A percentile compares a stretch with the other conserved stretches of the same genome.
These are phyloP conservation scores for Cancer borealis DNA, from an alignment of 2,888 invertebrate genomes.

Conservation along the genomic window DNA sequence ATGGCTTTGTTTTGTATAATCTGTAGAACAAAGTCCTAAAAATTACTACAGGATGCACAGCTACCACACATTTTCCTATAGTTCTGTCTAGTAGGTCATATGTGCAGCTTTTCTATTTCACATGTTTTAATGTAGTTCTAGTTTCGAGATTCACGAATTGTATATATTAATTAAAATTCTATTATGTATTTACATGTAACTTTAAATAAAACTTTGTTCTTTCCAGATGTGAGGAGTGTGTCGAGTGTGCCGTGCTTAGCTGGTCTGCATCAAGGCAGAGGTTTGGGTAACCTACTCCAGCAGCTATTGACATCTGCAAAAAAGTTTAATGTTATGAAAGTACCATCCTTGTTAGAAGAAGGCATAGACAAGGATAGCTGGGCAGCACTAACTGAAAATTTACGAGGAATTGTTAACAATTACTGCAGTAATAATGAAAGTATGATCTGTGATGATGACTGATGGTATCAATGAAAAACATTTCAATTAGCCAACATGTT, in stretches of 20 bases:
- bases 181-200: background rate
- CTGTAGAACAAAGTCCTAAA: too few species aligned
- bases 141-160: too few species aligned
- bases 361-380: slow-evolving; percentile 63
- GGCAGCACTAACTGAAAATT: slow-evolving; percentile 25
- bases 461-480: background rate
- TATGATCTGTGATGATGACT: slow-evolving; percentile 55
- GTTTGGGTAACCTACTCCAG: slow-evolving; percentile 43
- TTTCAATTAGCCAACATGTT: background rate
- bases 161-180: too few species aligned
- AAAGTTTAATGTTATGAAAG: slow-evolving; percentile 53
- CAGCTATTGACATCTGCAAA: slow-evolving; percentile 50
- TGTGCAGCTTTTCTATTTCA: too few species aligned
- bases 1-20: too few species aligned
- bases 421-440: slow-evolving; percentile 37
- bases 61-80: too few species aligned
- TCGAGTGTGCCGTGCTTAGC: slow-evolving; percentile 50
- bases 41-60: too few species aligned
- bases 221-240: slow-evolving; percentile 23
- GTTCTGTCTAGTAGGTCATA: too few species aligned
- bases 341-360: slow-evolving; percentile 54
- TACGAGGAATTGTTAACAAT: slow-evolving; percentile 45
- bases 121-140: too few species aligned
- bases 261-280: slow-evolving; percentile 56
- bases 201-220: background rate